These are phyloP conservation scores for Drosophila biarmipes DNA, from an alignment of 1,140 invertebrate species.

Conservation along the genomic window DNA sequence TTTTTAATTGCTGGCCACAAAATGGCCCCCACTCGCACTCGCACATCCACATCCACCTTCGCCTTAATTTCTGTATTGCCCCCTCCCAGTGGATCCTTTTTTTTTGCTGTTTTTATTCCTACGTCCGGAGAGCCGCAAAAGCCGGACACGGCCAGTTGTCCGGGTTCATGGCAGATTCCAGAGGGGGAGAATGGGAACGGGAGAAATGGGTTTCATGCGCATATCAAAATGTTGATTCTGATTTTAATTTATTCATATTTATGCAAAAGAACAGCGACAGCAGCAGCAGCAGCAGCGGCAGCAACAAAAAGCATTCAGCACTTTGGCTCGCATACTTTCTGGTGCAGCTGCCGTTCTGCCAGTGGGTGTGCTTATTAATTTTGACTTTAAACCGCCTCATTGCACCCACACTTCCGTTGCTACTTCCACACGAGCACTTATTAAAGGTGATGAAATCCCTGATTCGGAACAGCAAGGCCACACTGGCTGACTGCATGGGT, in stretches of 20 bases:
- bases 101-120: constrained; percentile 4
- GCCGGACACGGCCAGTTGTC: constrained; percentile 20
- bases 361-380: constrained; percentile 51
- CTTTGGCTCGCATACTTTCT: constrained; percentile 41
- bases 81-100: background rate
- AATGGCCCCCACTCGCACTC: constrained; percentile 45
- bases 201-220: constrained; percentile 49
- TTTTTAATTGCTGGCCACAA: constrained; percentile 79
- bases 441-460: constrained; percentile 33
- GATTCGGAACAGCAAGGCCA: background rate
- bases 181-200: background rate
- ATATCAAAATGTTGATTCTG: constrained; percentile 80
- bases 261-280: constrained; percentile 69
- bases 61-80: constrained; percentile 25
- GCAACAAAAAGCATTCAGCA: constrained; percentile 21
- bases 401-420: constrained; percentile 19
- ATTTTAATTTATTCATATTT: constrained; percentile 83
- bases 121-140: constrained; percentile 31
- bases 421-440: constrained; percentile 14
- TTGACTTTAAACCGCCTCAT: constrained; percentile 59
- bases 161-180: constrained; percentile 28
- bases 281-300: constrained; percentile 1
- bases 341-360: constrained; percentile 27
- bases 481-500: background rate
- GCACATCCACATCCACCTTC: constrained; percentile 29